These are phyloP conservation scores for Axinella damicornis DNA, from an alignment of 37 sponge, comb jelly and placozoan genomes.

Conservation along the genomic window DNA sequence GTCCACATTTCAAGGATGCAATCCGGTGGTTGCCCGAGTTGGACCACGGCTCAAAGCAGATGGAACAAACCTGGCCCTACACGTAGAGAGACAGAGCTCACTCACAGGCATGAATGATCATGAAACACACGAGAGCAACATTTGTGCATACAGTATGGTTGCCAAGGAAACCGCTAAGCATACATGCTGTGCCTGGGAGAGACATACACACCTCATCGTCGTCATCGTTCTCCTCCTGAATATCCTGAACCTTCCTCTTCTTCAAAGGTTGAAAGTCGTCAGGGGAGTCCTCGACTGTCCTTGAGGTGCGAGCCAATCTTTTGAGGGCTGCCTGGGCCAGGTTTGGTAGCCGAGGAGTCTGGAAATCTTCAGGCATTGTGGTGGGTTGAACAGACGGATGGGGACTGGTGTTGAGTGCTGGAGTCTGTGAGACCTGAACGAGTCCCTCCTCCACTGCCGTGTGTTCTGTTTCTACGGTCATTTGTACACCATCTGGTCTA, in stretches of 20 bases:
- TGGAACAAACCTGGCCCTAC: conserved; percentile 85
- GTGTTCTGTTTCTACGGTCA: neutral
- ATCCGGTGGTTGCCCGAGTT: conserved; percentile 87
- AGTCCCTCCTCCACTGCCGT: neutral
- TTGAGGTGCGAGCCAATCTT: conserved; percentile 13
- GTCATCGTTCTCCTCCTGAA: conserved; percentile 26
- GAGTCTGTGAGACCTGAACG: too few species aligned
- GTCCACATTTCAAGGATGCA: conserved; percentile 88
- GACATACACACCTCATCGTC: conserved; percentile 4
- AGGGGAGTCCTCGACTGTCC: neutral
- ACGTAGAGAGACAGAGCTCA: neutral
- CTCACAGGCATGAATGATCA: neutral
- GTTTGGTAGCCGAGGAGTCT: conserved; percentile 44
- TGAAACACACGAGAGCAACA: neutral
- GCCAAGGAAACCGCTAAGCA: neutral
- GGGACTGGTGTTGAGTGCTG: too few species aligned
- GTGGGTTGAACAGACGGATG: too few species aligned
- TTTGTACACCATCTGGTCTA: neutral
- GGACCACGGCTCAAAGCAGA: conserved; percentile 93
- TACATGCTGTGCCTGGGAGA: too few species aligned
- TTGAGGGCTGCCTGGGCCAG: conserved; percentile 61
- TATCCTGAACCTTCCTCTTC: conserved; percentile 45
- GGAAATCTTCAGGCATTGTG: neutral
- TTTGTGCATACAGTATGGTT: neutral
- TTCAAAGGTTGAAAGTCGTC: conserved; percentile 53